Base-by-base conservation (phyloP, 2,113 vertebrate species). In the Alligator sinensis region DNA sequence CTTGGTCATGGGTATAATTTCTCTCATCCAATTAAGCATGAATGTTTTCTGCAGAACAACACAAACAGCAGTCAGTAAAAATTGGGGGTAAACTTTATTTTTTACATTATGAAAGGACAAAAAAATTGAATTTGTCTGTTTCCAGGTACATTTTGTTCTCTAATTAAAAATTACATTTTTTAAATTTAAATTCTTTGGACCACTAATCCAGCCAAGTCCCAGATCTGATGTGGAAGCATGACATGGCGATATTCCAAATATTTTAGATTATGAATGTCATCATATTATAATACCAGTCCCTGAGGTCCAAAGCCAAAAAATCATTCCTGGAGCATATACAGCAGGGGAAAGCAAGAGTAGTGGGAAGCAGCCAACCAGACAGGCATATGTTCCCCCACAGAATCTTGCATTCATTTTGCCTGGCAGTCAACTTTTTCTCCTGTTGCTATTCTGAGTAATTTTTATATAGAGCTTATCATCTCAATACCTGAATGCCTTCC, bases 401-500 rank as follows among this genome's bases (percentile, higher is more conserved):
- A 82, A 76, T 61, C 87, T 92, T 60, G 38, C 8, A 9, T 91
- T 77, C 78, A 38, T 77, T 57, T 83, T 88, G 64, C 59, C 47
- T 47, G 47, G 47, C 25, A 8, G 82, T 88, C 62, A 55, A 17
- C 38, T 72, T 58, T 96, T 87, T 89, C 58, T 86, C 84, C 85
- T 75, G 58, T 5, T 81, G 93, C 80, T 75, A 62, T 79, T 91
- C 58, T 83, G 9, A 19, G 58, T 28, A 3, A 24, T 83, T 84
- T 90, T 92, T 87, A 64, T 89, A 68, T 38, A 70, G 27, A 84
- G 14, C 27, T 94, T 13, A 22, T 91, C 84, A 77, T 24, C 83
- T 72, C 60, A 61, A 57, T 78, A 82, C 88, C 92, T 90, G 82
- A 76, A 30, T 92, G 27, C 13, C 90, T 96, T 94, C 81, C 86